Percentiles rank a stretch among this genome's conserved stretches.
Conservation (phyloP, 2,888 invertebrate species). For the Xestia c-nigrum region DNA sequence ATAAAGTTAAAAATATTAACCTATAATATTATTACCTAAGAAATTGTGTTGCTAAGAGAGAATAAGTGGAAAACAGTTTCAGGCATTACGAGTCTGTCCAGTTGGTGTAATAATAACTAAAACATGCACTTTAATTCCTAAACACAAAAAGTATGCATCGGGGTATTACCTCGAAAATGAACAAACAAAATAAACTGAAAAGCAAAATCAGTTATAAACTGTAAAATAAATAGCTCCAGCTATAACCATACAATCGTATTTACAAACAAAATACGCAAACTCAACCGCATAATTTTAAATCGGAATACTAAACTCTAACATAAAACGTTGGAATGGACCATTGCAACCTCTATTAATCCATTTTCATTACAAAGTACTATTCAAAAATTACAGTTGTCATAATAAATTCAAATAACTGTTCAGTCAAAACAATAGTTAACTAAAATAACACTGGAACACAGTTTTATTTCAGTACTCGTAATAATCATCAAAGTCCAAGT, state of each 20-base stretch:
- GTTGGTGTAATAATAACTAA: background rate
- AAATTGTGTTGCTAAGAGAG: background rate
- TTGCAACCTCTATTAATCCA: constrained; percentile 46
- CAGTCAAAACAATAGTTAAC: constrained; percentile 25
- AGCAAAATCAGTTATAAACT: background rate
- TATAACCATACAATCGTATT: constrained; percentile 13
- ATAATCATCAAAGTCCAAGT: constrained; percentile 38
- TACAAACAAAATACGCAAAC: constrained; percentile 15
- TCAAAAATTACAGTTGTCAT: constrained; percentile 35
- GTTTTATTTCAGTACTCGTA: constrained; percentile 20
- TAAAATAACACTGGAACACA: constrained; percentile 11
- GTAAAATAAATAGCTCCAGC: constrained; percentile 4
- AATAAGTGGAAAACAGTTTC: background rate
- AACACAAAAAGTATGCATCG: background rate
- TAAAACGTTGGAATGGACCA: constrained; percentile 34
- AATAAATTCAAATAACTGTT: constrained; percentile 32
- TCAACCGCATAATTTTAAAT: constrained; percentile 28
- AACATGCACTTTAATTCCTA: background rate
- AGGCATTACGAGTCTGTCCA: background rate
- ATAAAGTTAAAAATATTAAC: background rate
- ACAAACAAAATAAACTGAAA: background rate
- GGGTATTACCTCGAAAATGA: background rate
- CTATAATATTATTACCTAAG: background rate
- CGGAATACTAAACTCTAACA: constrained; percentile 20
- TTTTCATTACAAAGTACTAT: constrained; percentile 34